Evolutionary conservation across 2,113 vertebrate genomes (phyloP).

Genomic region (Bolborhynchus lineola): DNA sequence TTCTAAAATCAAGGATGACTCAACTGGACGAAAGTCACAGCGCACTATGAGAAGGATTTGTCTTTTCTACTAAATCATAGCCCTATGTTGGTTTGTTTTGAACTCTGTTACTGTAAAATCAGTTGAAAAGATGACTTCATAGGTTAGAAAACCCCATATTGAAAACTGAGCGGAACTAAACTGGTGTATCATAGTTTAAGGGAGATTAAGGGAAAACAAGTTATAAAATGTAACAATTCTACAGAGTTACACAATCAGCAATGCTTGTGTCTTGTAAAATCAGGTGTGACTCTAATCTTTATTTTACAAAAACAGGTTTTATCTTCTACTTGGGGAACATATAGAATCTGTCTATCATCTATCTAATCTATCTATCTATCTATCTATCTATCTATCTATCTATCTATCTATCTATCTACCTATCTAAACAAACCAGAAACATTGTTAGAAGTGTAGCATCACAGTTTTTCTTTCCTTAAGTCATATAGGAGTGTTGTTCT

Average conservation of each 20-base stretch:
- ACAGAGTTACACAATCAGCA: neutral
- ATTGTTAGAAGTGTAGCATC: neutral
- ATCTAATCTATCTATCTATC: neutral
- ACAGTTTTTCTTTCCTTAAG: neutral
- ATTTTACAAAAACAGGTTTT: slow-evolving; percentile 9
- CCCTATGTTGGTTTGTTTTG: neutral
- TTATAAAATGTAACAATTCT: neutral
- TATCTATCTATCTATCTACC: neutral
- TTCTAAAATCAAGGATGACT: neutral
- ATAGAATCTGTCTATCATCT: neutral
- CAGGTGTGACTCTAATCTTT: neutral
- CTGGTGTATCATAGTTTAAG: neutral
- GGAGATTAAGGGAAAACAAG: neutral
- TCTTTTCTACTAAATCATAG: neutral
- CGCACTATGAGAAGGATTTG: neutral
- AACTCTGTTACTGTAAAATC: neutral
- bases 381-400: neutral
- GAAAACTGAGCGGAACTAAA: neutral
- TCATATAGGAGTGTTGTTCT: slow-evolving; percentile 15
- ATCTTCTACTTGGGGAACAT: slow-evolving; percentile 2
- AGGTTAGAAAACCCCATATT: neutral
- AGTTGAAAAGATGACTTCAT: neutral
- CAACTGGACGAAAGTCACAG: neutral
- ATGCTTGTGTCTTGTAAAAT: neutral
- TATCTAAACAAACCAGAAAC: neutral